Base-by-base conservation (phyloP, 2,113 vertebrate species). In the Channa maculata region DNA sequence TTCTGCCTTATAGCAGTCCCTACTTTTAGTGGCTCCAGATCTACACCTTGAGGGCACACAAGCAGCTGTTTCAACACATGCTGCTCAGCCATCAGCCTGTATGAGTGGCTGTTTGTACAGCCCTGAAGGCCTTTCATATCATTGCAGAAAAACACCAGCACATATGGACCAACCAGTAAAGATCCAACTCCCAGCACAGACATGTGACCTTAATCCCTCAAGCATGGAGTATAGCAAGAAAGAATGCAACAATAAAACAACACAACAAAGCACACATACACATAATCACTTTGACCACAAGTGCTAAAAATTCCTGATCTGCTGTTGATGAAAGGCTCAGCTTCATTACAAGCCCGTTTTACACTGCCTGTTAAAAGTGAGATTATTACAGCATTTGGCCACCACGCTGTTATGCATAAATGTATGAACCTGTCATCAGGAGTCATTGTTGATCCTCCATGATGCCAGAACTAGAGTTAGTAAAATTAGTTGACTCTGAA, bases 61-160 rank as follows among this genome's bases (percentile, higher is more conserved):
- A 68, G 52, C 87, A 95, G 94, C 93, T 96, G 93, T 92, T 93
- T 88, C 33, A 95, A 93, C 91, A 95, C 73, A 88, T 89, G 86
- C 60, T 77, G 76, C 83, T 92, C 82, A 92, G 86, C 88, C 92
- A 64, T 82, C 71, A 75, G 72, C 71, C 58, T 81, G 70, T 51
- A 65, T 65, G 84, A 89, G 83, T 75, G 93, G 88, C 82, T 94
- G 93, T 94, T 94, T 95, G 91, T 88, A 86, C 65, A 93, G 83
- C 75, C 80, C 85, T 58, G 62, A 91, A 91, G 86, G 85, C 86
- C 91, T 92, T 86, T 89, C 90, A 92, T 92, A 92, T 89, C 85
- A 74, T 70, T 76, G 83, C 88, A 87, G 86, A 87, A 82, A 91
- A 82, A 88, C 82, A 86, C 75, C 70, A 71, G 61, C 76, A 84